These are phyloP conservation scores for Cheirogaleus medius DNA, from an alignment of 2,113 vertebrate genomes.

Conservation along the genomic window DNA sequence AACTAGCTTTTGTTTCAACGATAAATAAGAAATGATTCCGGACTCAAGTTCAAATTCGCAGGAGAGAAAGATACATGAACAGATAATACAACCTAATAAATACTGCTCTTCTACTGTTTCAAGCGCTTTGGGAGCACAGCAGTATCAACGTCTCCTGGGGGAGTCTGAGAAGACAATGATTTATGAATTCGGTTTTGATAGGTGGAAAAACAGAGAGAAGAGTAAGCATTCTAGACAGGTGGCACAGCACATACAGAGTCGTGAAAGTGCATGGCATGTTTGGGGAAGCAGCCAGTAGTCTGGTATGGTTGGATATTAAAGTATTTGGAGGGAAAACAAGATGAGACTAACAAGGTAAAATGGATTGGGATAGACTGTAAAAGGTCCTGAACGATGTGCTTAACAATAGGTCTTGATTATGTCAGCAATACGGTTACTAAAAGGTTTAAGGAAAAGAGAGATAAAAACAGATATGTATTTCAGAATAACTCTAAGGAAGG, in stretches of 20 bases:
- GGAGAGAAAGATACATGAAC: background rate
- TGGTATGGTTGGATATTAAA: background rate
- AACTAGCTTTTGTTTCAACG: background rate
- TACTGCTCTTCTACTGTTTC: background rate
- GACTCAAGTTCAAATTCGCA: background rate
- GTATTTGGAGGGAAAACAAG: background rate
- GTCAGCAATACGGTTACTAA: background rate
- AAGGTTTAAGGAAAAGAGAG: background rate
- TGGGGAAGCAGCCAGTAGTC: background rate
- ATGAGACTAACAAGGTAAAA: background rate
- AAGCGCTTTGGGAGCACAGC: background rate
- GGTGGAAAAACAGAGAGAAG: background rate
- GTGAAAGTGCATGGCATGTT: background rate
- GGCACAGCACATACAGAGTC: background rate
- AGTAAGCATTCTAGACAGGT: background rate
- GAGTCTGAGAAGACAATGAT: background rate
- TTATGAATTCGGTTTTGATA: background rate
- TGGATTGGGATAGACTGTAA: background rate
- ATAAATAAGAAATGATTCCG: slow-evolving; percentile 9
- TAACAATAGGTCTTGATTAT: background rate
- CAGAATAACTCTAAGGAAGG: background rate
- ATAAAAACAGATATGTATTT: background rate
- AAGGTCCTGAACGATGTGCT: background rate
- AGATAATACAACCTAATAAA: slow-evolving; percentile 39
- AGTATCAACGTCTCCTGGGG: background rate